These are phyloP conservation scores for Uloborus plumipes DNA, from an alignment of 2,888 invertebrate genomes.

Conservation along the genomic window DNA sequence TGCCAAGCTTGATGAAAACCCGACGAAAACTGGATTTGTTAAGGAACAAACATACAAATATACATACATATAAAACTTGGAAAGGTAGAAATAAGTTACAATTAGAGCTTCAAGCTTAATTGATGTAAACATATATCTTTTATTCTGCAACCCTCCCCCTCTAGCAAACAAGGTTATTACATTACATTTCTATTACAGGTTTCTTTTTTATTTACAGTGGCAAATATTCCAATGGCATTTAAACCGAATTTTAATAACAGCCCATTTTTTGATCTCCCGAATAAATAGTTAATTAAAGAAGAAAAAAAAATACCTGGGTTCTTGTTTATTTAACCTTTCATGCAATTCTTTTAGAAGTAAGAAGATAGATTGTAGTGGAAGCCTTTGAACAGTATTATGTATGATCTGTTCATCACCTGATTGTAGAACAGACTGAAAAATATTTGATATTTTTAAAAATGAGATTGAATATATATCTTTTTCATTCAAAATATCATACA, in stretches of 20 bases:
- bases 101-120: too few species aligned
- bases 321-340: slow-evolving; percentile 66
- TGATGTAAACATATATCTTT: too few species aligned
- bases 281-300: background rate
- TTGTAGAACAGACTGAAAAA: slow-evolving; percentile 78
- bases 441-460: slow-evolving; percentile 15
- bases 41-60: too few species aligned
- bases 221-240: too few species aligned
- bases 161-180: too few species aligned
- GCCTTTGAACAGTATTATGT: slow-evolving; percentile 79
- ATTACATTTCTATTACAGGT: too few species aligned
- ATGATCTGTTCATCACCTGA: slow-evolving; percentile 80
- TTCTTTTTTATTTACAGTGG: too few species aligned
- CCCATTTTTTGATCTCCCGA: background rate
- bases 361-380: slow-evolving; percentile 83
- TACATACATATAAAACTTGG: too few species aligned
- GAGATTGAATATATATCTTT: background rate
- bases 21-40: too few species aligned
- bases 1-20: too few species aligned
- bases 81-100: too few species aligned
- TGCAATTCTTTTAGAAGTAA: slow-evolving; percentile 81
- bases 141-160: too few species aligned
- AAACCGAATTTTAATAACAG: background rate
- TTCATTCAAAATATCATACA: background rate
- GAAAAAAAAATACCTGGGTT: slow-evolving; percentile 33